Conservation (phyloP, 2,113 vertebrate genomes). For the Dipodomys spectabilis region DNA sequence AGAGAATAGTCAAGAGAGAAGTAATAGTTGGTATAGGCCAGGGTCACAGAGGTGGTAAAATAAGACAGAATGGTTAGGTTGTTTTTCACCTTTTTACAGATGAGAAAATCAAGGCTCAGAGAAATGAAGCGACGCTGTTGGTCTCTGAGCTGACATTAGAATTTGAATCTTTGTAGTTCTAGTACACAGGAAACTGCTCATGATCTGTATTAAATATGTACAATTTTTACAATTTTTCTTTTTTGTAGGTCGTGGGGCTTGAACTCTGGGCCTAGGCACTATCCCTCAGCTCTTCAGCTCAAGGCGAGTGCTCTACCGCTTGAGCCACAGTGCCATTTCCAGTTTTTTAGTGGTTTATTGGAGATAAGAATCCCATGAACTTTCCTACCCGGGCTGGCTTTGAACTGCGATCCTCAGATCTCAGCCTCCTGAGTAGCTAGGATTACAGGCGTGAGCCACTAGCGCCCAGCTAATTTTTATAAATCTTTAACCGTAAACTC, state of each 20-base stretch:
- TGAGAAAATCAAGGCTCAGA: constrained; percentile 24
- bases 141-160: constrained; percentile 3
- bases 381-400: too few species aligned
- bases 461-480: background rate
- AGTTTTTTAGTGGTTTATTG: too few species aligned
- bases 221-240: background rate
- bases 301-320: too few species aligned
- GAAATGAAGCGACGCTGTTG: constrained; percentile 34
- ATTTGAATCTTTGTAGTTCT: constrained; percentile 42
- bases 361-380: too few species aligned
- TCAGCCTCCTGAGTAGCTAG: too few species aligned
- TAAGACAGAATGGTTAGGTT: constrained; percentile 24
- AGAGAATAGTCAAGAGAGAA: constrained; percentile 11
- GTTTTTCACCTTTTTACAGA: constrained; percentile 31
- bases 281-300: too few species aligned
- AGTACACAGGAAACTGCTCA: background rate
- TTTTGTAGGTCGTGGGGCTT: too few species aligned
- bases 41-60: background rate
- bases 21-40: constrained; percentile 1
- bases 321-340: too few species aligned
- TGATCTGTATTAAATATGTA: constrained; percentile 3
- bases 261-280: too few species aligned
- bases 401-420: too few species aligned
- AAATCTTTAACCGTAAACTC: background rate
- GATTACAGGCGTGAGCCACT: too few species aligned